Evolutionary conservation across 1,140 invertebrate species (phyloP).

Genomic region (Lysiphlebus fabarum): DNA sequence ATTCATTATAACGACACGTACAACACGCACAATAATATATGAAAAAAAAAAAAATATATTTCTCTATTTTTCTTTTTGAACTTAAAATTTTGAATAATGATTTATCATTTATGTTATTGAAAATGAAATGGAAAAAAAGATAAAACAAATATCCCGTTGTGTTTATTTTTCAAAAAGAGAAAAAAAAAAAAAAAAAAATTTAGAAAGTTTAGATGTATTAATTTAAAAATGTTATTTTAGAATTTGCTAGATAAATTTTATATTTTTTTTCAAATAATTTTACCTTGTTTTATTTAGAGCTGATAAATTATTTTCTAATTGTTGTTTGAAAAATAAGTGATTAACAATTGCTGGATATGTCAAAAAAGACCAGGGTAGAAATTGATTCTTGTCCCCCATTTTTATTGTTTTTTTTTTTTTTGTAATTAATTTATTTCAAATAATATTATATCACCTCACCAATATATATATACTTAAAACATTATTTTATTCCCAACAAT

Average conservation of each 20-base stretch:
- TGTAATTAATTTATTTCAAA: slow-evolving; percentile 6
- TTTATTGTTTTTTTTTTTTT: slow-evolving; percentile 12
- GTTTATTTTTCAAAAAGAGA: too few species aligned
- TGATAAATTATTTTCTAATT: slow-evolving; percentile 22
- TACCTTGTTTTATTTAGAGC: slow-evolving; percentile 44
- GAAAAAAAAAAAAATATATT: too few species aligned
- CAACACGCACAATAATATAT: background rate
- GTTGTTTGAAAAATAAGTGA: slow-evolving; percentile 51
- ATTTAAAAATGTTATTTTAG: too few species aligned
- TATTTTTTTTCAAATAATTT: slow-evolving; percentile 19
- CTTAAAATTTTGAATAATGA: too few species aligned
- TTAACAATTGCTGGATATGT: slow-evolving; percentile 49
- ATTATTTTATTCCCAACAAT: background rate
- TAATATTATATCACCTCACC: background rate
- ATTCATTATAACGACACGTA: slow-evolving; percentile 46
- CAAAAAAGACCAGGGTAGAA: slow-evolving; percentile 47
- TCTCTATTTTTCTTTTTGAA: too few species aligned
- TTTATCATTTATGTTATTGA: too few species aligned
- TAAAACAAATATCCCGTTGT: too few species aligned
- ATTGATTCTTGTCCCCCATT: slow-evolving; percentile 53
- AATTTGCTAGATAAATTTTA: too few species aligned
- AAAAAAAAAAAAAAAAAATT: too few species aligned
- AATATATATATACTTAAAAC: background rate
- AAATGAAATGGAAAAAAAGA: too few species aligned
- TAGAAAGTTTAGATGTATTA: too few species aligned